A percentile compares a stretch with the other conserved stretches of the same genome.
Conservation (phyloP, 53 echinoderm and acorn worm genomes). For the Holothuria leucospilota region DNA sequence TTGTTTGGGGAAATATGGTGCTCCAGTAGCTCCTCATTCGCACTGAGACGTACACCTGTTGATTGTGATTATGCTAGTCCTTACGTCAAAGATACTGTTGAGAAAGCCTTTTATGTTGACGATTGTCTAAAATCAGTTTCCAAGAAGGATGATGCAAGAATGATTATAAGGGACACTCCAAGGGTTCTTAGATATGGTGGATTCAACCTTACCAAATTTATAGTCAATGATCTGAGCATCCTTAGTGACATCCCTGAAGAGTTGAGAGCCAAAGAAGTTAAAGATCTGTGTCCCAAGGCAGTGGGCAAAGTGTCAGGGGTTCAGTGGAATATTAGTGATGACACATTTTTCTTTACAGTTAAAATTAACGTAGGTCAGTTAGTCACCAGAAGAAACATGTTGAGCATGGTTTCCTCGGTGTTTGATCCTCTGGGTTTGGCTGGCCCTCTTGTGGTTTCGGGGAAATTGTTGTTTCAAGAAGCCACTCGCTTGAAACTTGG, state of each 20-base stretch:
- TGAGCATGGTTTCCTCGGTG: constrained; percentile 42
- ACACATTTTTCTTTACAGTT: constrained; percentile 36
- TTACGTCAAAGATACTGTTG: neutral
- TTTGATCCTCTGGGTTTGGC: constrained; percentile 57
- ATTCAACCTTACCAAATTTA: constrained; percentile 21
- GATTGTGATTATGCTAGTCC: neutral
- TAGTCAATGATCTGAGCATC: constrained; percentile 36
- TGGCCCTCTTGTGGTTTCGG: constrained; percentile 6
- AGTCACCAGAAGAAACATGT: too few relatives aligned
- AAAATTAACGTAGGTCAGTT: neutral
- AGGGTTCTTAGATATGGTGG: constrained; percentile 43
- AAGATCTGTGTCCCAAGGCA: neutral
- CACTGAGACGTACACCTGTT: neutral
- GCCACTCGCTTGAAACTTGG: constrained; percentile 31
- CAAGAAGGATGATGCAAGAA: neutral
- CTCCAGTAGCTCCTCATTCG: neutral
- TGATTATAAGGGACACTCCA: constrained; percentile 39
- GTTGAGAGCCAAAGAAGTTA: neutral
- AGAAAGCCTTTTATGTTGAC: constrained; percentile 22
- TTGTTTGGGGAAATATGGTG: constrained; percentile 2
- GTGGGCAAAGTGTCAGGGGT: constrained; percentile 25
- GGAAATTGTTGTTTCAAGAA: constrained; percentile 39
- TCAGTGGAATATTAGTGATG: constrained; percentile 45
- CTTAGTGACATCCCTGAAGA: constrained; percentile 28
- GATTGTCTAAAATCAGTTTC: constrained; percentile 46